phyloP scores from a whole-genome alignment of 2,113 vertebrate species.

The Nothocercus julius region DNA sequence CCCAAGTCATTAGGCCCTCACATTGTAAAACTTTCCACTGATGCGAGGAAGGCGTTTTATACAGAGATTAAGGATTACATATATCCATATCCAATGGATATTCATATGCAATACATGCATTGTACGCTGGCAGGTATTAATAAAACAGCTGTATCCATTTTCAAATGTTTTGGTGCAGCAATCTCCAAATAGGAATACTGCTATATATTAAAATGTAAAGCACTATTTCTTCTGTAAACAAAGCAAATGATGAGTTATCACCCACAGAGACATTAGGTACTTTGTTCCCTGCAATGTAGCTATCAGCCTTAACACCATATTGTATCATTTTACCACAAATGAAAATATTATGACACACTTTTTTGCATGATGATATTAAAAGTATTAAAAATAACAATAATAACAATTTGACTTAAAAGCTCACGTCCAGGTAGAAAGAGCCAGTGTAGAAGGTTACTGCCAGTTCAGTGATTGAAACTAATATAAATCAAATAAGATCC shows the following conservation, averaged over 20 bases:
- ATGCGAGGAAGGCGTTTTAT: not conserved
- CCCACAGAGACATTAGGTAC: not conserved
- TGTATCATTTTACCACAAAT: not conserved
- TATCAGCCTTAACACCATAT: not conserved
- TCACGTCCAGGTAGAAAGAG: not conserved
- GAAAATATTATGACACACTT: not conserved
- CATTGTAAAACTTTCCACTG: not conserved
- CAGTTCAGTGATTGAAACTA: fast-evolving
- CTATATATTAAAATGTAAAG: not conserved
- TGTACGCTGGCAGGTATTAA: not conserved
- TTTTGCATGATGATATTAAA: not conserved
- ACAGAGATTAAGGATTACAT: not conserved
- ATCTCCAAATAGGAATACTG: not conserved
- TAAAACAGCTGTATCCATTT: conserved; percentile 20
- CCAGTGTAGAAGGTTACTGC: fast-evolving
- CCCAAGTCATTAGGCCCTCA: not conserved
- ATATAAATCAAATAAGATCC: not conserved
- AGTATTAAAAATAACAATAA: not conserved
- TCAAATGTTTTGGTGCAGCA: conserved; percentile 1
- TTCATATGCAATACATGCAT: not conserved
- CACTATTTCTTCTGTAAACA: not conserved
- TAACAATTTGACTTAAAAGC: not conserved
- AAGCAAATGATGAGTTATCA: not conserved
- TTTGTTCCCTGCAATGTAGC: not conserved
- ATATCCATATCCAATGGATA: not conserved